Conservation (phyloP, 2,797 vertebrate genomes). For the Peromyscus attwateri region DNA sequence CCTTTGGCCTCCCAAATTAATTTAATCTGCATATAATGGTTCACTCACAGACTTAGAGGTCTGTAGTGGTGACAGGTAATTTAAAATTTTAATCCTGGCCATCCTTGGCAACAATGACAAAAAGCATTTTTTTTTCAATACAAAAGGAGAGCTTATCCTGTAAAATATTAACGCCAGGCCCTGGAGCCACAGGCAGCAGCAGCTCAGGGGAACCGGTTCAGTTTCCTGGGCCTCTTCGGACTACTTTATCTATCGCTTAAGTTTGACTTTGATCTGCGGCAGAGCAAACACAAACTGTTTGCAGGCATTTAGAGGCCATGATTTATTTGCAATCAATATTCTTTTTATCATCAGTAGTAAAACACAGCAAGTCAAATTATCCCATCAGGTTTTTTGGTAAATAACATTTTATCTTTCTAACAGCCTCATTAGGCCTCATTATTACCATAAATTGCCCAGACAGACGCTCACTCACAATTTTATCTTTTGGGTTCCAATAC, state of each 20-base stretch:
- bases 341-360: conserved; percentile 90
- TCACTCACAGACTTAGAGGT: conserved; percentile 51
- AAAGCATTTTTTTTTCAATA: conserved; percentile 58
- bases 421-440: conserved; percentile 89
- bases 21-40: conserved; percentile 77
- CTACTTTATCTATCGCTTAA: conserved; percentile 82
- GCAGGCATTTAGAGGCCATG: conserved; percentile 85
- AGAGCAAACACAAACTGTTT: conserved; percentile 84
- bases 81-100: conserved; percentile 72
- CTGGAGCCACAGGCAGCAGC: background rate
- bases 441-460: conserved; percentile 84
- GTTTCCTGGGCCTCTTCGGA: conserved; percentile 27
- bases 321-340: conserved; percentile 91
- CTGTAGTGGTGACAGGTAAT: conserved; percentile 37
- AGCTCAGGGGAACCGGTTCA: conserved; percentile 39
- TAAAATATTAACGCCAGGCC: conserved; percentile 84
- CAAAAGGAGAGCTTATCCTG: conserved; percentile 60
- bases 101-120: conserved; percentile 59
- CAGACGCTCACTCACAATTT: conserved; percentile 78
- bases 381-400: conserved; percentile 90
- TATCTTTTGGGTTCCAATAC: conserved; percentile 66
- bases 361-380: conserved; percentile 90
- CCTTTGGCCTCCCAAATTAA: conserved; percentile 43
- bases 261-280: conserved; percentile 87
- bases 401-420: conserved; percentile 90